Evolutionary conservation across 1,140 invertebrate genomes (phyloP).

Genomic region (Orchesella cincta): DNA sequence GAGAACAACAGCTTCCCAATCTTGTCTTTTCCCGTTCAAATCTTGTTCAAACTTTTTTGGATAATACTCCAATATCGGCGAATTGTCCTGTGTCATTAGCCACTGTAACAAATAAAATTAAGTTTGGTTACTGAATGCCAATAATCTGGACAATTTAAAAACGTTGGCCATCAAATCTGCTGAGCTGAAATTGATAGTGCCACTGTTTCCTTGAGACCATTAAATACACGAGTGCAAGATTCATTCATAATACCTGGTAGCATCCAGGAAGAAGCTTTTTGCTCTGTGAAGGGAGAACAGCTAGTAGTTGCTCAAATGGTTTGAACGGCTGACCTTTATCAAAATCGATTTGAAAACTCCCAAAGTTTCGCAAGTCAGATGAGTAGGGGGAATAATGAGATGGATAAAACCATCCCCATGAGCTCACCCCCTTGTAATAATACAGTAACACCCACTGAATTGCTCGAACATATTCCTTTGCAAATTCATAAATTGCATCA

Average conservation of each 20-base stretch:
- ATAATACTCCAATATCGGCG: slow-evolving; percentile 86
- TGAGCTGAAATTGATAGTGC: not conserved
- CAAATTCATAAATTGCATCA: slow-evolving; percentile 76
- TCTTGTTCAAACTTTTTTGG: slow-evolving; percentile 85
- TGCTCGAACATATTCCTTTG: slow-evolving; percentile 82
- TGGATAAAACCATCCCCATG: slow-evolving; percentile 98
- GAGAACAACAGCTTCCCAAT: slow-evolving; percentile 96
- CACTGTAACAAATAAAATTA: slow-evolving; percentile 52
- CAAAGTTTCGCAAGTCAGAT: slow-evolving; percentile 31
- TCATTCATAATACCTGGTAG: slow-evolving; percentile 73
- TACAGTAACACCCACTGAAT: slow-evolving; percentile 97
- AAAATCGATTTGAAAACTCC: slow-evolving; percentile 65
- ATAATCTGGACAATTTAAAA: not conserved
- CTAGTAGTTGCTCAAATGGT: slow-evolving; percentile 92
- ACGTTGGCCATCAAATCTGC: not conserved
- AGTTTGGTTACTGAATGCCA: slow-evolving; percentile 36
- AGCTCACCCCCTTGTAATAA: slow-evolving; percentile 93
- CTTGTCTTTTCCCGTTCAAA: slow-evolving; percentile 89
- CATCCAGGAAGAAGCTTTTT: slow-evolving; percentile 73
- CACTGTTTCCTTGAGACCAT: slow-evolving; percentile 37
- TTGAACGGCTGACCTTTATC: slow-evolving; percentile 84
- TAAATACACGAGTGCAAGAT: slow-evolving; percentile 1
- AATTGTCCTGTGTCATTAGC: slow-evolving; percentile 78
- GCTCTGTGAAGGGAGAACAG: slow-evolving; percentile 77
- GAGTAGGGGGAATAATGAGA: slow-evolving; percentile 77